Evolutionary conservation across 2,888 invertebrate genomes (phyloP), one percentile per base, ranked within the genome.

Genomic region (Catocala nupta): DNA sequence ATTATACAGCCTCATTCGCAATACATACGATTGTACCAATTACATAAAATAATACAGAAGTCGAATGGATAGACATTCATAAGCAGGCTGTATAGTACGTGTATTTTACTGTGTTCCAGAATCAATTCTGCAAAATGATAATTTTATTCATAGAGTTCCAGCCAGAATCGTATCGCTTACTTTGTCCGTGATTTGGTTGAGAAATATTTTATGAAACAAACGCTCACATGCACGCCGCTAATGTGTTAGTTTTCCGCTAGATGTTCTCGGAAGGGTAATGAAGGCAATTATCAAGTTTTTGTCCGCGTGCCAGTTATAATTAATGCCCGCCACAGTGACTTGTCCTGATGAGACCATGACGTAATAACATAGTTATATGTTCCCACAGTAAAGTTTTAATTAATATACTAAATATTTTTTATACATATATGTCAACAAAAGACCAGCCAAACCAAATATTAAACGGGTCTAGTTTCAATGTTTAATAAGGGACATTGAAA

Each of bases 101-200:
- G 85, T 87, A 88, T 90, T 89, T 92, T 90, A 91, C 90, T 88
- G 86, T 83, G 81, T 86, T 86, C 84, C 90, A 87, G 88, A 93
- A 93, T 93, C 93, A 93, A 93, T 93, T 93, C 91, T 86, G 90
- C 90, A 87, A 89, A 93, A 93, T 90, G 93, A 93, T 93, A 93
- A 93, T 93, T 93, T 93, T 93, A 93, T 93, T 93, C 93, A 93
- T 93, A 92, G 93, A 92, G 92, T 92, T 91, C 87, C 89, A 88
- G 90, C 89, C 87, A 88, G 90, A 91, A 90, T 89, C 84, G 92
- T 90, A 92, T 91, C 88, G 92, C 89, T 92, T 92, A 92, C 93
- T 92, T 90, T 89, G 87, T 88, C 88, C 91, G 91, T 91, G 92
- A 91, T 92, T 92, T 85, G 89, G 87, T 91, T 89, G 83, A 82